These are phyloP conservation scores for Rhabdomys dilectus DNA, from an alignment of 2,113 vertebrate genomes.

Conservation along the genomic window DNA sequence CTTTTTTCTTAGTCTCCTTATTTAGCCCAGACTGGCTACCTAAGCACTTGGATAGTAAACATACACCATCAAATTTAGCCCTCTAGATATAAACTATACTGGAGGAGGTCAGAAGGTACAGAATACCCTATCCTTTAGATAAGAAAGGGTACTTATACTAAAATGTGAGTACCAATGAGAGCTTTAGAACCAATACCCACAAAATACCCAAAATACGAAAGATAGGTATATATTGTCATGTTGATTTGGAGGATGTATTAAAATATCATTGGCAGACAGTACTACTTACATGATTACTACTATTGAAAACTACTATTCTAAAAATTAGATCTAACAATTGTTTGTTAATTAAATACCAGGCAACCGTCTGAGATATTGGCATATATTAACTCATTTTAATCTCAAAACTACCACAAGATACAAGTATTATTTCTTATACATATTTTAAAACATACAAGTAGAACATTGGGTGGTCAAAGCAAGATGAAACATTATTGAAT, in stretches of 20 bases:
- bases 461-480: neutral
- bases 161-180: neutral
- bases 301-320: neutral
- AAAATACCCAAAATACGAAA: neutral
- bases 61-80: neutral
- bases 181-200: neutral
- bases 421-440: neutral
- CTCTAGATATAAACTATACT: neutral
- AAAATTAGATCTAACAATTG: conserved; percentile 1
- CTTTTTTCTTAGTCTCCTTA: neutral
- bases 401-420: neutral
- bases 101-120: too few species aligned
- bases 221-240: neutral
- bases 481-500: neutral
- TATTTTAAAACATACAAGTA: conserved; percentile 31
- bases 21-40: neutral
- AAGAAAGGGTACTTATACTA: neutral
- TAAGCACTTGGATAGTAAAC: neutral
- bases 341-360: conserved; percentile 12
- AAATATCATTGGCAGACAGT: neutral
- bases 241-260: neutral
- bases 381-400: neutral
- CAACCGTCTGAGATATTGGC: neutral
- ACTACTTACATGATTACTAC: neutral
- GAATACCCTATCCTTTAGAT: neutral